A percentile compares a stretch with the other conserved stretches of the same genome.
Conservation (phyloP, 2,113 vertebrate genomes). For the Sinocyclocheilus anshuiensis region DNA sequence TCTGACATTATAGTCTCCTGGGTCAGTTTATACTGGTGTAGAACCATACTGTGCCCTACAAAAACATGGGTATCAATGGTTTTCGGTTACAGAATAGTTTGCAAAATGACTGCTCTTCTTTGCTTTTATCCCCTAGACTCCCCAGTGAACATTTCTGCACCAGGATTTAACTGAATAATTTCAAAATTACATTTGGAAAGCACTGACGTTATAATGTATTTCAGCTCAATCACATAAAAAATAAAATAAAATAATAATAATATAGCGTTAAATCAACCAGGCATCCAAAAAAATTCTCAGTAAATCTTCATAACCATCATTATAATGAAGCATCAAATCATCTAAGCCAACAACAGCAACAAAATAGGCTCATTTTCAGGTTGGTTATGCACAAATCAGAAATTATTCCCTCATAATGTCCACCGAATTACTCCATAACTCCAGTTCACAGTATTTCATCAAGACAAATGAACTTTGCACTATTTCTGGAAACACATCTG, state of each 20-base stretch:
- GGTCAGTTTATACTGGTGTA: not conserved
- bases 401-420: not conserved
- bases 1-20: not conserved
- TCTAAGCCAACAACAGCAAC: not conserved
- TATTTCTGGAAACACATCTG: not conserved
- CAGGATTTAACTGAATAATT: not conserved
- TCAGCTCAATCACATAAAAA: not conserved
- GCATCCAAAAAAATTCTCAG: not conserved
- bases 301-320: too few species aligned
- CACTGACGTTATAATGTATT: not conserved
- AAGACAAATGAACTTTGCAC: conserved; percentile 21
- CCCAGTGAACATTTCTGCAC: not conserved
- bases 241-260: not conserved
- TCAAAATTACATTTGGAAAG: not conserved
- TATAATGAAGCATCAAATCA: not conserved
- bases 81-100: not conserved
- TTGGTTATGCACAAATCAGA: not conserved
- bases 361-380: not conserved
- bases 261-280: not conserved
- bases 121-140: not conserved
- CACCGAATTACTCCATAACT: not conserved
- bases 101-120: not conserved
- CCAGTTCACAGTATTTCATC: conserved; percentile 15
- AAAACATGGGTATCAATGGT: not conserved
- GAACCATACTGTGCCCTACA: not conserved